Base-by-base conservation (phyloP, 92 coral and sea anemone species). In the Metridium senile region DNA sequence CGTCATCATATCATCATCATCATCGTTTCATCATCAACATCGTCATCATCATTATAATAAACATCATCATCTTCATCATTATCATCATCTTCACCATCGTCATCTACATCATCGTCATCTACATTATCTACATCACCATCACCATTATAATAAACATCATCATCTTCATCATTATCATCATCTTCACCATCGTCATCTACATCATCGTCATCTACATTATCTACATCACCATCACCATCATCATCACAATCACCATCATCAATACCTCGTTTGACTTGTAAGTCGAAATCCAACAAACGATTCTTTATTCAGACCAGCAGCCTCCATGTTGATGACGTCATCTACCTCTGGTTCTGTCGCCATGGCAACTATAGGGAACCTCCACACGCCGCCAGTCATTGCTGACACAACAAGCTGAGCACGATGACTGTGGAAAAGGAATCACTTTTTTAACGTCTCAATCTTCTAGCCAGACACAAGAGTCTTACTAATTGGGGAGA, bases 261-360 rank as follows among this genome's bases (percentile, higher is more conserved):
- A 54, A 16, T 54, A 54, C 61, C n/a, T 54, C 23, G 90, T 80
- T 69, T 93, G 99, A 75, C 99, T 96, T 33, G 92, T 96, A 35
- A 96, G 89, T 43, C 98, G 75, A 73, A 96, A 96, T 30, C 99
- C 99, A 34, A 96, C 93, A 13, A 86, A 84, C 21, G 97, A 89
- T 33, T 89, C 99, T 67, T 93, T 96, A 80, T 93, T 89, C 10
- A 96, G 89, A 23, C 99, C 99, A 19, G 82, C 98, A 19, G 99
- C 93, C 68, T 96, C 99, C 59, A 96, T 86, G 29, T 86, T 87
- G 29, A 96, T 96, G 27, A 85, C 89, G 81, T 95, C 99, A 70
- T 95, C 99, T 9, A 95, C 97, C 58, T 89, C 99, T 26, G 99
- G 93, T 81, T 92, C 99, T 9, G 96, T 87, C 26, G 99, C 99